Evolutionary conservation across 2,797 vertebrate species (phyloP).

Genomic region (Limosa lapponica): DNA sequence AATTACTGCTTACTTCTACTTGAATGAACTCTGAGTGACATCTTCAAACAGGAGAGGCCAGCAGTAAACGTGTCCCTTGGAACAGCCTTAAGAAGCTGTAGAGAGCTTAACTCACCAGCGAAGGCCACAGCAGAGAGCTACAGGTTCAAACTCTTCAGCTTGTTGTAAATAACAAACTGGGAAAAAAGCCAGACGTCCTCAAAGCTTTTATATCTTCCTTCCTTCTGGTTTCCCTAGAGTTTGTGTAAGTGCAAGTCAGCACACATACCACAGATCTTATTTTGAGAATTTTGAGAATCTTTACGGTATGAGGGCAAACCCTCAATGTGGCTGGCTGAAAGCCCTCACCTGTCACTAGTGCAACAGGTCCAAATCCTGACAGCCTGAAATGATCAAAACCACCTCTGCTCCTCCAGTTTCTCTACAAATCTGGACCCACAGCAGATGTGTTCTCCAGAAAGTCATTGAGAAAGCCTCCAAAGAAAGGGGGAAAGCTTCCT

Average conservation of each 20-base stretch:
- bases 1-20: background rate
- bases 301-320: background rate
- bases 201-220: slow-evolving; percentile 35
- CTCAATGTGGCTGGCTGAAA: background rate
- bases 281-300: slow-evolving; percentile 25
- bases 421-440: background rate
- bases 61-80: slow-evolving; percentile 10
- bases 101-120: slow-evolving; percentile 14
- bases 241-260: slow-evolving; percentile 24
- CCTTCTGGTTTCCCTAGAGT: slow-evolving; percentile 15
- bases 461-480: background rate
- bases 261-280: background rate
- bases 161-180: slow-evolving; percentile 46
- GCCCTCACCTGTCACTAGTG: background rate
- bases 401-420: background rate
- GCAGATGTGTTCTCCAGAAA: background rate
- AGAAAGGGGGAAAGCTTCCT: background rate
- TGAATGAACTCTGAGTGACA: slow-evolving; percentile 34
- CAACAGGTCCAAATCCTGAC: background rate
- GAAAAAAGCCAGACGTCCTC: slow-evolving; percentile 36
- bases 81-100: background rate
- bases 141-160: slow-evolving; percentile 30
- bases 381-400: background rate
- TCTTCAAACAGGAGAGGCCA: background rate
- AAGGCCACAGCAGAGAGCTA: slow-evolving; percentile 20